phyloP scores from a whole-genome alignment of 2,888 invertebrate species.

The Apomyelois bistriatella region DNA sequence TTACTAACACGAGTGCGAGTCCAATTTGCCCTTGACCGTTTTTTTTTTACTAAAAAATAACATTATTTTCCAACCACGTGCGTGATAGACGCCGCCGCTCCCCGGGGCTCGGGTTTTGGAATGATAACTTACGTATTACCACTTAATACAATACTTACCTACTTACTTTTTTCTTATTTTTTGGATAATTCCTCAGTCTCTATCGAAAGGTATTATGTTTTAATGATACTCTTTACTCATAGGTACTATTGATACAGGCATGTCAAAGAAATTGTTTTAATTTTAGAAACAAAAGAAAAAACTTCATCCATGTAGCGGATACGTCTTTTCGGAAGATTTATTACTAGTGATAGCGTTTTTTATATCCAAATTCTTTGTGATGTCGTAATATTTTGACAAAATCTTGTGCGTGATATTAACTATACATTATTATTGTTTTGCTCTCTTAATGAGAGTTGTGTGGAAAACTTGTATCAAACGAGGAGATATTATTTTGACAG shows the following conservation, averaged over 20 bases:
- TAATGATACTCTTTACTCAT: slow-evolving; percentile 14
- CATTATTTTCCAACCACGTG: too few relatives aligned
- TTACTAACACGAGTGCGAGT: too few relatives aligned
- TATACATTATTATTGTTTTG: slow-evolving; percentile 52
- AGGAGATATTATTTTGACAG: slow-evolving; percentile 65
- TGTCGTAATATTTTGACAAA: slow-evolving; percentile 74
- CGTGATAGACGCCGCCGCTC: too few relatives aligned
- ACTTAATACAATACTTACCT: too few relatives aligned
- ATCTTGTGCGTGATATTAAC: slow-evolving; percentile 69
- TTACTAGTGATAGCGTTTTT: slow-evolving; percentile 75
- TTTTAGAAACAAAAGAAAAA: slow-evolving; percentile 75
- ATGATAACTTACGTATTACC: too few relatives aligned
- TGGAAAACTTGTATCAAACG: slow-evolving; percentile 52
- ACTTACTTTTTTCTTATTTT: too few relatives aligned
- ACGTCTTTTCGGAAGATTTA: slow-evolving; percentile 74
- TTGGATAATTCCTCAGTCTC: too few relatives aligned
- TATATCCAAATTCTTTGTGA: slow-evolving; percentile 79
- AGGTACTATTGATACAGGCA: slow-evolving; percentile 34
- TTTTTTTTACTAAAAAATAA: too few relatives aligned
- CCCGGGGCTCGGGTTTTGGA: too few relatives aligned
- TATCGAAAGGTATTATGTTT: not conserved
- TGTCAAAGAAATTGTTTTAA: slow-evolving; percentile 53
- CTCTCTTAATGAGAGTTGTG: slow-evolving; percentile 71
- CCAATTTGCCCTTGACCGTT: too few relatives aligned
- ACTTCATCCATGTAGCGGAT: slow-evolving; percentile 66